Conservation (phyloP, 1,140 invertebrate species). For the Heliothis subflexa region DNA sequence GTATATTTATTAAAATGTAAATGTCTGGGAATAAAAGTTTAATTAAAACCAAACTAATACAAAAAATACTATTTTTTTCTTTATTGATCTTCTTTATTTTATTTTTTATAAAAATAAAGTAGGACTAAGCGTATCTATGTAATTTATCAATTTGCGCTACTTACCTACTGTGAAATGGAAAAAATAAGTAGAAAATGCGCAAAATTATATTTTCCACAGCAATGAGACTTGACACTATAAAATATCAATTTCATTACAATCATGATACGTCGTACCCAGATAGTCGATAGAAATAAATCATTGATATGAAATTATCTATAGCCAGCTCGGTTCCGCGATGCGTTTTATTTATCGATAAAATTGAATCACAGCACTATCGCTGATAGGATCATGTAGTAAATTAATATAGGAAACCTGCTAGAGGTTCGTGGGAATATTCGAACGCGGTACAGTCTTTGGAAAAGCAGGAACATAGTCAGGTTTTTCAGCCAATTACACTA, state of each 20-base stretch:
- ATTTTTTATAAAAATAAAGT: background rate
- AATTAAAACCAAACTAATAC: too few species aligned
- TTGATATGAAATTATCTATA: background rate
- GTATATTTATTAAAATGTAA: background rate
- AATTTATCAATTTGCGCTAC: background rate
- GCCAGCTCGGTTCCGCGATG: background rate
- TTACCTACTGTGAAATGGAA: background rate
- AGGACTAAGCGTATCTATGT: background rate
- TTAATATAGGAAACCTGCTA: background rate
- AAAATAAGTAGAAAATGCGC: background rate
- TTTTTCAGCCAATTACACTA: too few species aligned
- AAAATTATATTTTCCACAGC: background rate
- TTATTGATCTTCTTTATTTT: background rate
- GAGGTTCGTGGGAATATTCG: background rate
- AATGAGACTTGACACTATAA: background rate
- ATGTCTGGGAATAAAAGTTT: too few species aligned
- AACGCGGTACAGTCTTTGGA: background rate
- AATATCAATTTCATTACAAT: constrained; percentile 24
- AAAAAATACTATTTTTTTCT: too few species aligned
- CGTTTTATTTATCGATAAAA: constrained; percentile 30
- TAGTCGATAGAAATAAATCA: constrained; percentile 21
- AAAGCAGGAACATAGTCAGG: too few species aligned
- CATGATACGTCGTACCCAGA: background rate
- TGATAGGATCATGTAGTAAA: constrained; percentile 26
- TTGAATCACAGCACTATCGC: constrained; percentile 28